Base-by-base conservation (phyloP, 2,888 invertebrate species). In the Atrina japonica region DNA sequence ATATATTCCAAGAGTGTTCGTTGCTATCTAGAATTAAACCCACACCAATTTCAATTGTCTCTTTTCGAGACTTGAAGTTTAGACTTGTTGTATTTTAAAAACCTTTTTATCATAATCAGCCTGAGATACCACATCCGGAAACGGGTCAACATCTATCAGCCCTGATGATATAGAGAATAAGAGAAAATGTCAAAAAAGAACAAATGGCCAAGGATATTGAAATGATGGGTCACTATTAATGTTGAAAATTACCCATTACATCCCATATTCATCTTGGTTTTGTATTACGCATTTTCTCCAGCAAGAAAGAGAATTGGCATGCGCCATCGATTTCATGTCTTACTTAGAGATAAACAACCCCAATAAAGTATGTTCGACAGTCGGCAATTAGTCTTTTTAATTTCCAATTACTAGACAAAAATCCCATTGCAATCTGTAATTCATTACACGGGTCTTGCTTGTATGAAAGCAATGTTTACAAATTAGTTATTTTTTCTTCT, bases 371-470 rank as follows among this genome's bases (percentile, higher is more conserved):
- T 49, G 52, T 58, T 64, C 58, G 56, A 53, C 35, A 53, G 52
- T 30, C 50, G 53, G 61, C 74, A 70, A 74, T 74, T 74, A 74
- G 70, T 67, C 70, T 61, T 56, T 66, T 65, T 50, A 58, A 70
- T 64, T 70, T 56, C 56, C 56, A 56, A 56, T 56, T 56, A 56
- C 14, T 35, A 40, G 56, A 40, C 56, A 35, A 35, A n/a, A 56
- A 56, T 56, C 56, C 35, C 35, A 35, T 7, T 25, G 40, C 56
- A 40, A 21, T 21, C 23, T 21, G 56, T 40, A 56, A 35, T 56
- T 40, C 11, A 35, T 35, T 35, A 35, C 35, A 35, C 35, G 35
- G 35, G 35, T 35, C 35, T 35, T 35, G 56, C 56, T 18, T 35
- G 35, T 40, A 56, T 14, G n/a, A 40, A 56, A 2, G 35, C 56